Evolutionary conservation across 2,888 invertebrate genomes (phyloP).

Genomic region (Drosophila recens): DNA sequence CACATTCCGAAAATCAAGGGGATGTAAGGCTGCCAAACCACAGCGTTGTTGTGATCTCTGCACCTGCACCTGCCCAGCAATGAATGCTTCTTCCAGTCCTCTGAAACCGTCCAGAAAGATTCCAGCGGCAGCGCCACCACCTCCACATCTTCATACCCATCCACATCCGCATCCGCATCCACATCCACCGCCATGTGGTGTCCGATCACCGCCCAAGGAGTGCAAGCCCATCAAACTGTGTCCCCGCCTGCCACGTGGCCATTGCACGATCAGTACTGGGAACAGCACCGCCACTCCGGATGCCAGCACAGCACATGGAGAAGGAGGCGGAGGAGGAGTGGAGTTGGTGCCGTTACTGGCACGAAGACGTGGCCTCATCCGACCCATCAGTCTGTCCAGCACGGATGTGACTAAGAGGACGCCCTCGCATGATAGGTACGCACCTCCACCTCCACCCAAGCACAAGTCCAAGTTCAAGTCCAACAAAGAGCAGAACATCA

Average conservation of each 20-base stretch:
- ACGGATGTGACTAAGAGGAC: slow-evolving; percentile 86
- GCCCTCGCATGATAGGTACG: slow-evolving; percentile 85
- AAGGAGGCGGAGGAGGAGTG: slow-evolving; percentile 87
- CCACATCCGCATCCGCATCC: neutral
- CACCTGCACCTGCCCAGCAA: slow-evolving; percentile 82
- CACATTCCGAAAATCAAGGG: slow-evolving; percentile 79
- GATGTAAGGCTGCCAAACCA: slow-evolving; percentile 67
- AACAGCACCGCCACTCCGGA: slow-evolving; percentile 38
- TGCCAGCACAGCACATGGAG: slow-evolving; percentile 64
- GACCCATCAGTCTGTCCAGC: slow-evolving; percentile 86
- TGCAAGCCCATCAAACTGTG: slow-evolving; percentile 71
- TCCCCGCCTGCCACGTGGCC: slow-evolving; percentile 64
- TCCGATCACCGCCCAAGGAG: slow-evolving; percentile 46
- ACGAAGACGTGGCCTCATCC: slow-evolving; percentile 87
- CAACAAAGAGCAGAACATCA: slow-evolving; percentile 67
- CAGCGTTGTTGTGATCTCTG: slow-evolving; percentile 83
- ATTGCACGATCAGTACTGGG: slow-evolving; percentile 49
- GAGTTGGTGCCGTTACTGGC: slow-evolving; percentile 92
- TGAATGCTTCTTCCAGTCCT: slow-evolving; percentile 65
- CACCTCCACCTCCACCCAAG: slow-evolving; percentile 70
- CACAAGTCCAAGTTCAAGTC: slow-evolving; percentile 71
- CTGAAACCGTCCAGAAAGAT: slow-evolving; percentile 56
- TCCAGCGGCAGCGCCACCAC: slow-evolving; percentile 6
- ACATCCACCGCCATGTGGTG: slow-evolving; percentile 14
- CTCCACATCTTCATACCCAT: slow-evolving; percentile 1